Evolutionary conservation across 2,113 vertebrate genomes (phyloP).

Genomic region (Harpagus bidentatus): DNA sequence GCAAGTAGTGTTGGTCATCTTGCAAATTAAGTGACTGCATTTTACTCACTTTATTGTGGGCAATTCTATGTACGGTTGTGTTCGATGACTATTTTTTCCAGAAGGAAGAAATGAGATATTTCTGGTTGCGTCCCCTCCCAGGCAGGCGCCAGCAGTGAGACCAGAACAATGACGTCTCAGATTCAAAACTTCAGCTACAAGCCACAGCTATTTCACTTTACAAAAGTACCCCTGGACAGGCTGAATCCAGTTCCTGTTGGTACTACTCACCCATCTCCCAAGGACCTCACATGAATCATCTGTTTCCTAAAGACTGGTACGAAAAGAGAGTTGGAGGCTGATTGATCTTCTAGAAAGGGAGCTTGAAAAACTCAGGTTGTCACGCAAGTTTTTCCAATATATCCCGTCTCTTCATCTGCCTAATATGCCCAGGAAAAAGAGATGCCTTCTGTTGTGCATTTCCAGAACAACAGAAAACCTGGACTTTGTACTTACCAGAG

Average conservation of each 20-base stretch:
- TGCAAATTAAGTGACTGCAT: neutral
- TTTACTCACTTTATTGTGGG: neutral
- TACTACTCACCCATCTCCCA: neutral
- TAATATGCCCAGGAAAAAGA: neutral
- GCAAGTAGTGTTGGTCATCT: neutral
- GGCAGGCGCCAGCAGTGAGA: neutral
- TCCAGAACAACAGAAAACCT: neutral
- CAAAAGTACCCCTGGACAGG: neutral
- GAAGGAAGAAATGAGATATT: neutral
- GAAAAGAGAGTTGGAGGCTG: neutral
- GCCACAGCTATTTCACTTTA: neutral
- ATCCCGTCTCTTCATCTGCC: neutral
- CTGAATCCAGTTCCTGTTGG: neutral
- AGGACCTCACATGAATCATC: neutral
- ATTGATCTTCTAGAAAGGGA: neutral
- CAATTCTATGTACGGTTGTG: fast-evolving
- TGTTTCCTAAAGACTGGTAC: neutral
- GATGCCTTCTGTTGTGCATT: neutral
- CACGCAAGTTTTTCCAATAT: neutral
- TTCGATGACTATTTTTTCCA: neutral
- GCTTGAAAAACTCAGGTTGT: neutral
- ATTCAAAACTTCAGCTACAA: neutral
- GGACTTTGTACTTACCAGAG: neutral
- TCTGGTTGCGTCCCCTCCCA: neutral
- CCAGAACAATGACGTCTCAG: neutral